Conservation (phyloP, 2,888 invertebrate species). For the Thera britannica region DNA sequence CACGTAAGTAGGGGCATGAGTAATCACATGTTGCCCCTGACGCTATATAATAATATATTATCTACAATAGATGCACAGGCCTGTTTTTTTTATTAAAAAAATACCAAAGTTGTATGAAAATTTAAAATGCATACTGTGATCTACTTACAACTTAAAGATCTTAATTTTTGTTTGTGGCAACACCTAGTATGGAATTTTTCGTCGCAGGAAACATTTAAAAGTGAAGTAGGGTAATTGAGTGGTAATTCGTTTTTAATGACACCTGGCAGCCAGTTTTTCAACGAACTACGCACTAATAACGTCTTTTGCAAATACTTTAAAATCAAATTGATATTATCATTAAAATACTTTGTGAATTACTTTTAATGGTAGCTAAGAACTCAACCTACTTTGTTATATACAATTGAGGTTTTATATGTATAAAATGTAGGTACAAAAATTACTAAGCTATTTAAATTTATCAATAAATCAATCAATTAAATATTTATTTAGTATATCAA, state of each 20-base stretch:
- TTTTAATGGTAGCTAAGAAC: background rate
- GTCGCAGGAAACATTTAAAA: constrained; percentile 31
- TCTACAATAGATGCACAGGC: too few relatives aligned
- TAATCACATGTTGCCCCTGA: too few relatives aligned
- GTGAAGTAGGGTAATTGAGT: constrained; percentile 40
- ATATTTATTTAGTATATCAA: too few relatives aligned
- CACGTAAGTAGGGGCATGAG: too few relatives aligned
- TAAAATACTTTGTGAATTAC: constrained; percentile 25
- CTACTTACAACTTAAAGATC: background rate
- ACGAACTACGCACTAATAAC: constrained; percentile 26
- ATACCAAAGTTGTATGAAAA: too few relatives aligned
- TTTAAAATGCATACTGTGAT: background rate
- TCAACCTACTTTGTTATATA: background rate
- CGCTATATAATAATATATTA: too few relatives aligned
- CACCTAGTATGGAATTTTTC: constrained; percentile 20
- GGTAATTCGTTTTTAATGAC: constrained; percentile 44
- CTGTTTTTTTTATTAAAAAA: too few relatives aligned
- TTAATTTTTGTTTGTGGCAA: constrained; percentile 11
- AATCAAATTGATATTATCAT: constrained; percentile 30
- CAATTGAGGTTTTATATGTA: too few relatives aligned
- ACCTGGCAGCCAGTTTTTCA: constrained; percentile 23
- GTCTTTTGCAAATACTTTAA: constrained; percentile 32
- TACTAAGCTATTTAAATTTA: too few relatives aligned
- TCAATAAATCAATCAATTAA: too few relatives aligned
- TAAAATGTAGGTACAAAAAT: too few relatives aligned